Evolutionary conservation across 2,888 invertebrate species (phyloP).

Genomic region (Hirudinaria manillensis): DNA sequence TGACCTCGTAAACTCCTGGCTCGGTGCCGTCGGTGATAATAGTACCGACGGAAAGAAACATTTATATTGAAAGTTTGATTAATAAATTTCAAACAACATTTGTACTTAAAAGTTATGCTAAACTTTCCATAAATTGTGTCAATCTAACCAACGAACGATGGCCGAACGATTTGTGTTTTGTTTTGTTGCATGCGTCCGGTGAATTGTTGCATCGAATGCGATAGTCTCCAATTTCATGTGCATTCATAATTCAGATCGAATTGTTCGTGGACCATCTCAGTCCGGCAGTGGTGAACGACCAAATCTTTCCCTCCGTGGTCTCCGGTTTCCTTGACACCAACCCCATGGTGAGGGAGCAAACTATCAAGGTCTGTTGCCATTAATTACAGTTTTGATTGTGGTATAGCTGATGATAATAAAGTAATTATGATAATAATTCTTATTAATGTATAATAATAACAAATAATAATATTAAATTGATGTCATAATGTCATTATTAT

Average conservation of each 20-base stretch:
- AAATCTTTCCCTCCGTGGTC: conserved; percentile 63
- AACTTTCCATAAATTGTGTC: too few relatives aligned
- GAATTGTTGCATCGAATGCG: too few relatives aligned
- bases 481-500: conserved; percentile 40
- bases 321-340: conserved; percentile 95
- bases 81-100: neutral
- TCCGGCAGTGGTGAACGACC: conserved; percentile 73
- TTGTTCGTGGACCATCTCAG: conserved; percentile 67
- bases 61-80: neutral
- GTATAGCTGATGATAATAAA: neutral
- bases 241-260: conserved; percentile 66
- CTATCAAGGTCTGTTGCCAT: conserved; percentile 69
- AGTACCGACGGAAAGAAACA: neutral
- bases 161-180: too few relatives aligned
- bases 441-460: too few relatives aligned
- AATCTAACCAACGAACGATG: too few relatives aligned
- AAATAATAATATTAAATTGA: conserved; percentile 51
- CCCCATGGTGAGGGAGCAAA: conserved; percentile 90
- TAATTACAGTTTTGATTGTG: neutral
- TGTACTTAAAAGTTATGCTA: too few relatives aligned
- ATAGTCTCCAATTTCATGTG: too few relatives aligned
- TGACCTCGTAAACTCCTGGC: neutral
- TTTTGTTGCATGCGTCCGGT: too few relatives aligned
- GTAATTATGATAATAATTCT: too few relatives aligned
- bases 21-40: too few relatives aligned